Percentiles rank a stretch among this genome's conserved stretches.
These are phyloP conservation scores for Calidris pygmaea DNA, from an alignment of 2,113 vertebrate genomes.

Conservation along the genomic window DNA sequence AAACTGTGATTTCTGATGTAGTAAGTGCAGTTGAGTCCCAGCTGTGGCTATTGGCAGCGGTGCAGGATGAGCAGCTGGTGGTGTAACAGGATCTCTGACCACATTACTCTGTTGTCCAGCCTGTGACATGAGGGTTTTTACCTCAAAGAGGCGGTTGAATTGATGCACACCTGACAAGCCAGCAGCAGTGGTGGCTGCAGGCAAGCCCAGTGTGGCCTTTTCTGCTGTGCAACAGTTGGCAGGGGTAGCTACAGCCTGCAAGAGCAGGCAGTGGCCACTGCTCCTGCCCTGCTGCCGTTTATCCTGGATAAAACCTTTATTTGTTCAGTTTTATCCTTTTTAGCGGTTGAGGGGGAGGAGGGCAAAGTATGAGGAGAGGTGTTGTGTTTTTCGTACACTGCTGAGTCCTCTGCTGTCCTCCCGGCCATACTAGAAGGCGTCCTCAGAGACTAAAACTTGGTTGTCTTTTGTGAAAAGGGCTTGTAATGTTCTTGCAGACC, in stretches of 20 bases:
- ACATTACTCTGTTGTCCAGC: neutral
- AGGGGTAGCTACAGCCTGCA: neutral
- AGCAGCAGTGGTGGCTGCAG: neutral
- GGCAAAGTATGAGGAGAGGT: neutral
- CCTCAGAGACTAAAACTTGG: neutral
- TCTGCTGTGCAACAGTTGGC: neutral
- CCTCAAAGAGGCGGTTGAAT: neutral
- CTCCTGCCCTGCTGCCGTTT: rapidly evolving
- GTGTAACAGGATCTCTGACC: neutral
- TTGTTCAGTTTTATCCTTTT: neutral
- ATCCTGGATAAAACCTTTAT: neutral
- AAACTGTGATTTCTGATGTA: neutral
- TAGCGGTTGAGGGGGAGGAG: neutral
- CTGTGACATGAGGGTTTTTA: neutral
- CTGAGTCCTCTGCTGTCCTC: neutral
- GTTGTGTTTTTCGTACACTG: rapidly evolving
- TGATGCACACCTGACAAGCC: rapidly evolving
- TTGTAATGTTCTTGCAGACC: neutral
- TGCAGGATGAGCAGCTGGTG: neutral
- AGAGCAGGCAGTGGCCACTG: neutral
- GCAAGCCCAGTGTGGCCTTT: neutral
- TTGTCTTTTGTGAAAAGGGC: neutral
- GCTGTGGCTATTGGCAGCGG: rapidly evolving
- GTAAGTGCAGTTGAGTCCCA: rapidly evolving
- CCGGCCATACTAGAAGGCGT: neutral